A percentile compares a stretch with the other conserved stretches of the same genome.
These are phyloP conservation scores for Xestoiulus laeticollis DNA, from an alignment of 2,888 invertebrate genomes.

Conservation along the genomic window DNA sequence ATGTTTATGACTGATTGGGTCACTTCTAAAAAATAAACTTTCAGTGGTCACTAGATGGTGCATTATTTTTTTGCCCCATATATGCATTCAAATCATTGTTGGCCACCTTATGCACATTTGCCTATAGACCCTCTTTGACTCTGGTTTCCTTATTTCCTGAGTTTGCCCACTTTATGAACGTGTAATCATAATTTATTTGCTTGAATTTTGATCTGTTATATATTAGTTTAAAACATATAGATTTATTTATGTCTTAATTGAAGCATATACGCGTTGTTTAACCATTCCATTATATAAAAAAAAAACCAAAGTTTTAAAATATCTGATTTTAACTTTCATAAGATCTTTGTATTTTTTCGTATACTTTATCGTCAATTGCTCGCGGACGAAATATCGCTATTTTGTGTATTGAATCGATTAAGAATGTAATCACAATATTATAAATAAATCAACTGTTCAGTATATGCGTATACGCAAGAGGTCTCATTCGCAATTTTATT, in stretches of 20 bases:
- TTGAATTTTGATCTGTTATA: conserved; percentile 27
- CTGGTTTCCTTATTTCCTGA: neutral
- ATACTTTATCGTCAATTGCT: neutral
- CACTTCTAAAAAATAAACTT: neutral
- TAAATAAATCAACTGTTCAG: conserved; percentile 4
- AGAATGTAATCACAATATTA: conserved; percentile 3
- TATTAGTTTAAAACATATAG: conserved; percentile 4
- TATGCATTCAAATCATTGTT: neutral
- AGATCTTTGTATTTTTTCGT: conserved; percentile 38
- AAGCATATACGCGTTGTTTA: conserved; percentile 23
- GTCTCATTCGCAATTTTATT: neutral
- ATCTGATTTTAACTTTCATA: conserved; percentile 39
- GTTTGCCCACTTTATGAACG: neutral
- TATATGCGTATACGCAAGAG: neutral
- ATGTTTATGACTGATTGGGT: neutral
- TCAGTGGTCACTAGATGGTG: too few relatives aligned
- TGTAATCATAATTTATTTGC: conserved; percentile 16
- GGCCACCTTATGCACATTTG: neutral
- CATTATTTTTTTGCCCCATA: neutral
- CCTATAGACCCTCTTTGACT: neutral
- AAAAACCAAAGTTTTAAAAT: conserved; percentile 32
- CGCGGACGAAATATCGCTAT: neutral
- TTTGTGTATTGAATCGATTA: conserved; percentile 14
- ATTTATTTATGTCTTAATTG: conserved; percentile 31
- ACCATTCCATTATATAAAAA: conserved; percentile 42